Conservation (phyloP, 2,113 vertebrate species). For the Bettongia penicillata region DNA sequence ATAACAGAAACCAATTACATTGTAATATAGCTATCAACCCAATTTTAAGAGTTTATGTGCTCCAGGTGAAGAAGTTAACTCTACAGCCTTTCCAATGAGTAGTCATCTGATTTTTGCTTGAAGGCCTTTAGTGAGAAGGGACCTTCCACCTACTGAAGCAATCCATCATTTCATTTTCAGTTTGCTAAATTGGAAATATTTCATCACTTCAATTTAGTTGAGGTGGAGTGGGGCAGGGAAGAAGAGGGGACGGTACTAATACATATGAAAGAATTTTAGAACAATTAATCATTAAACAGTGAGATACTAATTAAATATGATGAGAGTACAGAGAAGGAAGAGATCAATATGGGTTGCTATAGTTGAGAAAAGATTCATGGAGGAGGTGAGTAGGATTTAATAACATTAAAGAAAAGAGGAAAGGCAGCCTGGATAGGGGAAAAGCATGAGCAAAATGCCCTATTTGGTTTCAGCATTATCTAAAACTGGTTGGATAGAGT, state of each 20-base stretch:
- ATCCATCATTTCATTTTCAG: neutral
- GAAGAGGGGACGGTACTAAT: neutral
- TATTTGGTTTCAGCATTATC: neutral
- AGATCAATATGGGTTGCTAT: neutral
- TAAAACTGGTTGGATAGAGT: neutral
- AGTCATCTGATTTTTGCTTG: neutral
- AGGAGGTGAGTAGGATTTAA: conserved; percentile 8
- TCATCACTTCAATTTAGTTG: neutral
- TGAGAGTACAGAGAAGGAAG: neutral
- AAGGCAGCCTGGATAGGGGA: conserved; percentile 1
- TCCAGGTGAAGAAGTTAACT: neutral
- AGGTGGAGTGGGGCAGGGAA: neutral
- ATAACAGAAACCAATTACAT: neutral
- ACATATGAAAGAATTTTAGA: neutral
- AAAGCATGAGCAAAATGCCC: neutral
- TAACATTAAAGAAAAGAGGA: neutral
- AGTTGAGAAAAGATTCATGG: neutral
- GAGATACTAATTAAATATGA: neutral
- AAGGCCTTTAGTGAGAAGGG: neutral
- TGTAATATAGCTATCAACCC: neutral
- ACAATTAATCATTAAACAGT: neutral
- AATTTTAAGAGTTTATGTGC: neutral
- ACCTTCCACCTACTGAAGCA: neutral
- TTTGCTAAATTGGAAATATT: neutral
- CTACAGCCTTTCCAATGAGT: neutral